These are phyloP conservation scores for Halesus radiatus DNA, from an alignment of 1,140 invertebrate species.

Conservation along the genomic window DNA sequence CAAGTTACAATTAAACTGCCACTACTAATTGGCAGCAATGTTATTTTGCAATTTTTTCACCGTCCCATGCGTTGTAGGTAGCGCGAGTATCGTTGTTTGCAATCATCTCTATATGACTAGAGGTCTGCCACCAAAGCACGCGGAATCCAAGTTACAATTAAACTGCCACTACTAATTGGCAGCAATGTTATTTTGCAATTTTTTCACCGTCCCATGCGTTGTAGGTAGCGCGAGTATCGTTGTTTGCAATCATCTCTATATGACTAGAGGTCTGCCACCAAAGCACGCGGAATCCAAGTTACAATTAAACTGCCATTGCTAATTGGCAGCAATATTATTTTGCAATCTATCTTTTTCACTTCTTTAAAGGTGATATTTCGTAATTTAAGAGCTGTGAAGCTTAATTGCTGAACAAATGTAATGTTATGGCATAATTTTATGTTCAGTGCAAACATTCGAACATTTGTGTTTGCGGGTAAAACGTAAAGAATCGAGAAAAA, in stretches of 20 bases:
- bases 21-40: not conserved
- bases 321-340: not conserved
- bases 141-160: not conserved
- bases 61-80: not conserved
- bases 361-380: too few species aligned
- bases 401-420: too few species aligned
- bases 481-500: too few species aligned
- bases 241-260: not conserved
- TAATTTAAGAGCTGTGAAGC: too few species aligned
- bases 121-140: not conserved
- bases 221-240: not conserved
- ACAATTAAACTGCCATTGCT: not conserved
- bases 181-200: not conserved
- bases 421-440: too few species aligned
- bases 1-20: not conserved
- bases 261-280: not conserved
- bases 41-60: not conserved
- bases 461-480: too few species aligned
- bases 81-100: not conserved
- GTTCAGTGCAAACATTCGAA: too few species aligned
- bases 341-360: too few species aligned
- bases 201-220: too few species aligned
- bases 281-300: not conserved
- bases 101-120: not conserved
- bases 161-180: not conserved